Conservation (phyloP, 2,797 vertebrate species). For the Poeciliopsis infans region DNA sequence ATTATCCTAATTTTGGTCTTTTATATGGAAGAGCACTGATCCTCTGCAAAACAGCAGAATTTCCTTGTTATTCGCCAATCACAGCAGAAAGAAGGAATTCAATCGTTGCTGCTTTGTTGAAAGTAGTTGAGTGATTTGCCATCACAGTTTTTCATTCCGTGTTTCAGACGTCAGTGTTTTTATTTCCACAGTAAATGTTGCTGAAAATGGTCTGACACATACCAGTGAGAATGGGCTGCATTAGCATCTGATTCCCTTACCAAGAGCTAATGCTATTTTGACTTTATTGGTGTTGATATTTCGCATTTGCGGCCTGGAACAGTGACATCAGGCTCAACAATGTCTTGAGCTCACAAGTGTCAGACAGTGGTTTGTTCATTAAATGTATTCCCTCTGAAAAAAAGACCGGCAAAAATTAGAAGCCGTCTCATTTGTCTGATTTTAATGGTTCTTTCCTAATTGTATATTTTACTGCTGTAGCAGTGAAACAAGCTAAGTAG, state of each 20-base stretch:
- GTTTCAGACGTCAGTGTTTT: constrained; percentile 55
- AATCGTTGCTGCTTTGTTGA: constrained; percentile 38
- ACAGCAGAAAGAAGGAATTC: constrained; percentile 41
- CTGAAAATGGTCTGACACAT: constrained; percentile 56
- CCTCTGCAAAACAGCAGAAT: constrained; percentile 29
- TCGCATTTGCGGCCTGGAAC: constrained; percentile 59
- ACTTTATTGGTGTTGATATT: constrained; percentile 70
- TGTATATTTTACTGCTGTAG: constrained; percentile 26
- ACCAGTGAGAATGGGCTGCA: constrained; percentile 50
- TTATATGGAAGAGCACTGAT: constrained; percentile 27
- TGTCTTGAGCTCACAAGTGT: constrained; percentile 46
- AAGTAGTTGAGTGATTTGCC: constrained; percentile 44
- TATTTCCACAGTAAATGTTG: constrained; percentile 67
- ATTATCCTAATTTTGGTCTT: constrained; percentile 36
- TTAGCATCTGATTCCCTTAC: constrained; percentile 45
- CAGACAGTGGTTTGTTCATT: constrained; percentile 47
- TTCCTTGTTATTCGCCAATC: constrained; percentile 46
- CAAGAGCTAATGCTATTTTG: constrained; percentile 58
- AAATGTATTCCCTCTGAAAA: constrained; percentile 34
- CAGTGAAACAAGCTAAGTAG: constrained; percentile 3
- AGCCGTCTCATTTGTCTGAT: constrained; percentile 21
- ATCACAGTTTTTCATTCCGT: constrained; percentile 47
- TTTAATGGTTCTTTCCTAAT: constrained; percentile 14
- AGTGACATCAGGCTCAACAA: constrained; percentile 61
- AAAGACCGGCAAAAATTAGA: constrained; percentile 15